phyloP scores from a whole-genome alignment of 2,113 vertebrate genomes.

The Dromiciops gliroides region DNA sequence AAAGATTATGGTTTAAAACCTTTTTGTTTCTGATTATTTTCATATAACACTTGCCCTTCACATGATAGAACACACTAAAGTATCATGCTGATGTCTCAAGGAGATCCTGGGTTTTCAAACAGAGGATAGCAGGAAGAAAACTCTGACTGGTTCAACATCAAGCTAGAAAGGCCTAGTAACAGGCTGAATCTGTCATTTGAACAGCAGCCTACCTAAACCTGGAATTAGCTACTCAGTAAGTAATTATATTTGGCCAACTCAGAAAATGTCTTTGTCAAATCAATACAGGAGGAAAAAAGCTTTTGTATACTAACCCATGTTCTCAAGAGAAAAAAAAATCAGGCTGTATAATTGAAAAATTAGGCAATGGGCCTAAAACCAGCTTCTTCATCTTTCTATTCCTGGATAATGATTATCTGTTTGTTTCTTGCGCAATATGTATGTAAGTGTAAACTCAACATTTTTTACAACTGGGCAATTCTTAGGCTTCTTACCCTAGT shows the following conservation, averaged over 20 bases:
- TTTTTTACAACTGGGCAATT: not conserved
- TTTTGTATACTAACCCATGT: not conserved
- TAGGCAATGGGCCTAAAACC: not conserved
- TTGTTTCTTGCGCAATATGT: not conserved
- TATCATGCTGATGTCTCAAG: not conserved
- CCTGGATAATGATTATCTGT: too few relatives aligned
- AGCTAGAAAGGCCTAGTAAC: not conserved
- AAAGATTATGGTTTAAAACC: constrained; percentile 4
- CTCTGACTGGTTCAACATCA: not conserved
- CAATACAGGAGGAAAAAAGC: constrained; percentile 15
- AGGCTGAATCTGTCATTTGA: not conserved
- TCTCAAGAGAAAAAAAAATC: not conserved
- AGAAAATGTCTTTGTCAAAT: not conserved
- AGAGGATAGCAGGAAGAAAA: not conserved
- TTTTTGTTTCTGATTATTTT: not conserved
- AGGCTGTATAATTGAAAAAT: not conserved
- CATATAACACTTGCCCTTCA: not conserved
- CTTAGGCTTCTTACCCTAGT: not conserved
- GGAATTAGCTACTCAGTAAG: not conserved
- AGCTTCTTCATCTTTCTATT: not conserved
- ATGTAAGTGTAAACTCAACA: not conserved
- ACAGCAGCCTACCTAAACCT: not conserved
- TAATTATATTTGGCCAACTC: not conserved
- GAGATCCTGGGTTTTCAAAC: too few relatives aligned
- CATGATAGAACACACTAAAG: not conserved